These are phyloP conservation scores for Lapara coniferarum DNA, from an alignment of 2,888 invertebrate species.

Conservation along the genomic window DNA sequence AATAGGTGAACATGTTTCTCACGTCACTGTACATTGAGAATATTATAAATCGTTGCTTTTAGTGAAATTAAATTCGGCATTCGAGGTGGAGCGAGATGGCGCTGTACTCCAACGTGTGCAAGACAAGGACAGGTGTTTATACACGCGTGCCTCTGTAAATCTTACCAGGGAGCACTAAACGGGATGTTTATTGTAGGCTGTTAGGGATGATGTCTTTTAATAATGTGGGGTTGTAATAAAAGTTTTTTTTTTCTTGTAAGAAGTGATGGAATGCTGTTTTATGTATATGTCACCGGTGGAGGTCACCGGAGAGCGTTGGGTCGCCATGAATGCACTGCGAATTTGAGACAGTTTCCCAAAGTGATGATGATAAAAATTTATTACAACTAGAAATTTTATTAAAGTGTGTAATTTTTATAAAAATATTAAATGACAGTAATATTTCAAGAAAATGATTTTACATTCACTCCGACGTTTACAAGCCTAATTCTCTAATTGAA, in stretches of 20 bases:
- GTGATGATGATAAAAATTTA: no score
- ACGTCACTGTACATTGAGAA: conserved; percentile 24
- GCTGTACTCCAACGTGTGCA: conserved; percentile 11
- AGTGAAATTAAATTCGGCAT: conserved; percentile 49
- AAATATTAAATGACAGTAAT: no score
- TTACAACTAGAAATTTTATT: no score
- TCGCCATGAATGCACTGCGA: background rate
- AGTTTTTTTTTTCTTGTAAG: conserved; percentile 22
- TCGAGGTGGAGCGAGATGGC: conserved; percentile 35
- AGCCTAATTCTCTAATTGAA: no score
- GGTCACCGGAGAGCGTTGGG: background rate
- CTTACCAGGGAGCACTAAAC: conserved; percentile 40
- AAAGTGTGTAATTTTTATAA: no score
- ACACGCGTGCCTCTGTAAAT: conserved; percentile 33
- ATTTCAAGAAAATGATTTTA: no score
- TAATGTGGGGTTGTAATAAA: conserved; percentile 35
- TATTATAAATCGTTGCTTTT: conserved; percentile 54
- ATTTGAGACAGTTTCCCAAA: background rate
- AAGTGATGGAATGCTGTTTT: conserved; percentile 18
- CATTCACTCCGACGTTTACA: no score
- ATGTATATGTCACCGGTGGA: conserved; percentile 11
- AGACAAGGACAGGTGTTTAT: conserved; percentile 19
- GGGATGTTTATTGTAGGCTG: conserved; percentile 59
- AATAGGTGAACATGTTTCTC: conserved; percentile 8
- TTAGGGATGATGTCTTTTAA: conserved; percentile 62